phyloP scores from a whole-genome alignment of 2,888 invertebrate species.

The Suillia variegata region DNA sequence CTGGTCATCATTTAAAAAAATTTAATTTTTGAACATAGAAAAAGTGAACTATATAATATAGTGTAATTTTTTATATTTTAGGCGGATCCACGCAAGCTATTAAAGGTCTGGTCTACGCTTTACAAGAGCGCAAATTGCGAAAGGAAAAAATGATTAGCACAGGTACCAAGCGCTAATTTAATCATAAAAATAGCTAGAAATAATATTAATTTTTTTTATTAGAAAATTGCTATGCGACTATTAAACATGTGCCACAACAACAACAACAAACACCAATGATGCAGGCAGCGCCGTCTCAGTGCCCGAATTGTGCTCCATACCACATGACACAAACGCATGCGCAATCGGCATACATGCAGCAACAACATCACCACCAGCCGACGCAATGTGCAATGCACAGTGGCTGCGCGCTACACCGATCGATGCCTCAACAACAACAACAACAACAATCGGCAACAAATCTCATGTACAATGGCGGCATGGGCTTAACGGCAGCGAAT shows the following conservation, averaged over 20 bases:
- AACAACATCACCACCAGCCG: constrained; percentile 9
- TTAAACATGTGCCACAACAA: constrained; percentile 32
- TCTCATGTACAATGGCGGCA: constrained; percentile 33
- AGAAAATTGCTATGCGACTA: constrained; percentile 35
- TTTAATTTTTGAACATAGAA: too few relatives aligned
- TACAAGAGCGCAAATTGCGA: constrained; percentile 51
- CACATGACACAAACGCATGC: constrained; percentile 23
- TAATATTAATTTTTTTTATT: constrained; percentile 4
- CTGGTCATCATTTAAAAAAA: too few relatives aligned
- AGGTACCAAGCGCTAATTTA: constrained; percentile 21
- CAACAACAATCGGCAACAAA: constrained; percentile 35
- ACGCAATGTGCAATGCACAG: constrained; percentile 26
- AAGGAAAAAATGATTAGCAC: constrained; percentile 42
- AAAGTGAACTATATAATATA: too few relatives aligned
- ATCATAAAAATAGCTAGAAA: neutral
- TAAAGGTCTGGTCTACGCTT: constrained; percentile 48
- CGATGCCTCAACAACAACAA: too few relatives aligned
- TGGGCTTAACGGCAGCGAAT: too few relatives aligned
- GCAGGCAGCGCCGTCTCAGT: constrained; percentile 21
- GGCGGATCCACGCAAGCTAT: constrained; percentile 52
- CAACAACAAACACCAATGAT: constrained; percentile 17
- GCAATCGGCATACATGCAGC: constrained; percentile 10
- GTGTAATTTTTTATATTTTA: constrained; percentile 27
- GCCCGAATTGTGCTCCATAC: constrained; percentile 33
- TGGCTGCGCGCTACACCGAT: constrained; percentile 37